phyloP scores from a whole-genome alignment of 2,888 invertebrate genomes.

The Aproaerema taeniolella region DNA sequence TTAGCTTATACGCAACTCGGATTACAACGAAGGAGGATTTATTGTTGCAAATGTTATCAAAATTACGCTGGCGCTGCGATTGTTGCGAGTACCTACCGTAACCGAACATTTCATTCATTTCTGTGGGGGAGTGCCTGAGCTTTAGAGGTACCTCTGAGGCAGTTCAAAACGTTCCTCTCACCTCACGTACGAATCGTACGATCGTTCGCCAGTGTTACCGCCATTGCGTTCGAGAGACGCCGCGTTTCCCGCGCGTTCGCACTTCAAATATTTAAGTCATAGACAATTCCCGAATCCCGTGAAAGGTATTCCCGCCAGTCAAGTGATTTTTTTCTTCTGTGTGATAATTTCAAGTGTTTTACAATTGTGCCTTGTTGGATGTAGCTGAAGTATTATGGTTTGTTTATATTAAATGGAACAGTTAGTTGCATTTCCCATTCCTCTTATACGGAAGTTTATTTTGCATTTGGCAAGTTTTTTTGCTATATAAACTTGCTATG shows the following conservation, averaged over 20 bases:
- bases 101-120: constrained; percentile 10
- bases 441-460: too few species aligned
- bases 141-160: constrained; percentile 6
- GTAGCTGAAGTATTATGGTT: too few species aligned
- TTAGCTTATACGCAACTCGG: too few species aligned
- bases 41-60: too few species aligned
- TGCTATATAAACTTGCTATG: too few species aligned
- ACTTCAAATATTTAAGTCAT: constrained; percentile 34
- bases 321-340: constrained; percentile 21
- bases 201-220: constrained; percentile 40
- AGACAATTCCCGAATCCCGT: constrained; percentile 48
- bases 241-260: constrained; percentile 46
- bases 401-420: too few species aligned
- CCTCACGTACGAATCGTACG: background rate
- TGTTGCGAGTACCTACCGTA: constrained; percentile 2
- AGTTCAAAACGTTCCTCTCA: constrained; percentile 5
- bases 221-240: constrained; percentile 38
- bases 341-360: too few species aligned
- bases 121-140: constrained; percentile 15
- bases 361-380: too few species aligned
- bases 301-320: constrained; percentile 41
- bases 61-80: too few species aligned
- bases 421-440: too few species aligned
- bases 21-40: too few species aligned
- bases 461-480: too few species aligned